phyloP scores from a whole-genome alignment of 2,797 vertebrate genomes.

The Sandelia bainsii region DNA sequence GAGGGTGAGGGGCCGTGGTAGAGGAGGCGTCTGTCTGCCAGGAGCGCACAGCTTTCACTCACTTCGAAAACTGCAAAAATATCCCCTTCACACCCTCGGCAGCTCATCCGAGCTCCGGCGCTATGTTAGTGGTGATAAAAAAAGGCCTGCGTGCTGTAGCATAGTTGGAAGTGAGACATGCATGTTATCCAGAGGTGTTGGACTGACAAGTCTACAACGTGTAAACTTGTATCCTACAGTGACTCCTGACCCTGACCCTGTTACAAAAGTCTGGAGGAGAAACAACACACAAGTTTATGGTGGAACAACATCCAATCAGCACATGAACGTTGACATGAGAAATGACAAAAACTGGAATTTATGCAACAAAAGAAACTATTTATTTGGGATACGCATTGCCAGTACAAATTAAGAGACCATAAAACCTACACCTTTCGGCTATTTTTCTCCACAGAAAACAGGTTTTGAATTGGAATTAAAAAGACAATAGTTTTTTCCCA shows the following conservation, averaged over 20 bases:
- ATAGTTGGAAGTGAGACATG: constrained; percentile 59
- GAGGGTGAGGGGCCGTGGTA: constrained; percentile 32
- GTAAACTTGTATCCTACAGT: constrained; percentile 76
- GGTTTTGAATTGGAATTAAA: constrained; percentile 88
- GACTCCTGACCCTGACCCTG: constrained; percentile 74
- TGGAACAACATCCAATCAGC: background rate
- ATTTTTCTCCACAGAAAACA: constrained; percentile 91
- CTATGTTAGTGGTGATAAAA: constrained; percentile 50
- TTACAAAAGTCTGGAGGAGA: constrained; percentile 54
- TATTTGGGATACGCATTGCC: constrained; percentile 97
- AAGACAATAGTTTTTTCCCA: constrained; percentile 87
- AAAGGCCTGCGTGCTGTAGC: constrained; percentile 48
- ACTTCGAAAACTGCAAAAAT: constrained; percentile 78
- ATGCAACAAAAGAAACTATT: constrained; percentile 95
- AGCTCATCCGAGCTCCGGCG: constrained; percentile 46
- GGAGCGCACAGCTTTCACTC: constrained; percentile 75
- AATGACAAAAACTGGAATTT: constrained; percentile 67
- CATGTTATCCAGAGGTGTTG: constrained; percentile 69
- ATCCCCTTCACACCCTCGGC: constrained; percentile 66
- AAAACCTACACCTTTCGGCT: constrained; percentile 93
- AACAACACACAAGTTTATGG: constrained; percentile 13
- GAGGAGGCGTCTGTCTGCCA: constrained; percentile 66
- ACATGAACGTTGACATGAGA: constrained; percentile 9
- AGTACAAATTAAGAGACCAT: constrained; percentile 97
- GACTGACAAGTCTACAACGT: constrained; percentile 69